Conservation (phyloP, 2,888 invertebrate genomes). For the Trissolcus brochymenae region DNA sequence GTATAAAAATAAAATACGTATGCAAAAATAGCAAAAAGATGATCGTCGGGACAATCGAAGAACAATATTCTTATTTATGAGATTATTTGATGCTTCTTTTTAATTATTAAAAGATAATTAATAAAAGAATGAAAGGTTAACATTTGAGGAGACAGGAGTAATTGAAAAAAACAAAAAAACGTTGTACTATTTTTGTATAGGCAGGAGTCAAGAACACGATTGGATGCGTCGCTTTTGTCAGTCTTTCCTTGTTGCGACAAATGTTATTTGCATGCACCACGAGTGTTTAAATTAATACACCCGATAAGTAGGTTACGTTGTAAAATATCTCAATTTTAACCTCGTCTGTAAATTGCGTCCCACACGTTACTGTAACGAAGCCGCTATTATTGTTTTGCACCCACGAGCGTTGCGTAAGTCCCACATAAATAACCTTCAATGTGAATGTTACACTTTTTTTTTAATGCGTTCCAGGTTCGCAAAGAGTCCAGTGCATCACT, state of each 20-base stretch:
- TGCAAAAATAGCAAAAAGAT: no score
- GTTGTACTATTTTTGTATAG: not conserved
- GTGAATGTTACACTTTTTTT: constrained; percentile 26
- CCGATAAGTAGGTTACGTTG: constrained; percentile 56
- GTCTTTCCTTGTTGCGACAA: constrained; percentile 27
- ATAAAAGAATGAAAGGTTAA: no score
- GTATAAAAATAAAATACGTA: no score
- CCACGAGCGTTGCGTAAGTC: constrained; percentile 47
- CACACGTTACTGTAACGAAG: constrained; percentile 48
- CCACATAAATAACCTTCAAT: constrained; percentile 41
- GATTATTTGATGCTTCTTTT: no score
- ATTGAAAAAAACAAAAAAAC: no score
- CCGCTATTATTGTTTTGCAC: constrained; percentile 44
- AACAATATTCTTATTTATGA: no score
- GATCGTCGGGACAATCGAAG: no score
- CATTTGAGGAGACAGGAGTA: no score
- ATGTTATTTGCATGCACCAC: constrained; percentile 42
- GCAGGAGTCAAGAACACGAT: constrained; percentile 3
- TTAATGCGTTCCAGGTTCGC: constrained; percentile 21
- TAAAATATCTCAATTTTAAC: constrained; percentile 59
- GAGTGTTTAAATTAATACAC: constrained; percentile 53
- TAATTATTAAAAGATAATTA: no score
- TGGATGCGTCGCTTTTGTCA: constrained; percentile 25
- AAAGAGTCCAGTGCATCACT: constrained; percentile 15
- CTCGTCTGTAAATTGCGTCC: constrained; percentile 49